Conservation (phyloP, 1,140 invertebrate genomes). For the Aporrectodea caliginosa region DNA sequence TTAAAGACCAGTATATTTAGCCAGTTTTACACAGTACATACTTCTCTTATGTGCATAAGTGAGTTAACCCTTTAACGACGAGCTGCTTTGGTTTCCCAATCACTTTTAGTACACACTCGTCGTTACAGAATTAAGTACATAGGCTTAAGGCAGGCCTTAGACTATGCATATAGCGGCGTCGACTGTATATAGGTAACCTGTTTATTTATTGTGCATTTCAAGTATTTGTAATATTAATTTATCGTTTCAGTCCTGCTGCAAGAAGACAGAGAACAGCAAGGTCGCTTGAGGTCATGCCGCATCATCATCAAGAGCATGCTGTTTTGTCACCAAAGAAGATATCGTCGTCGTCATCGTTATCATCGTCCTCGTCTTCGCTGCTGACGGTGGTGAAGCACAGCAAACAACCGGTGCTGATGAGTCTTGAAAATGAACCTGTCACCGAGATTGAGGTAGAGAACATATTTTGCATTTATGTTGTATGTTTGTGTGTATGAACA, state of each 20-base stretch:
- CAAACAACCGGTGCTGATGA: not conserved
- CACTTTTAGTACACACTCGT: too few relatives aligned
- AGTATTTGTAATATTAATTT: too few relatives aligned
- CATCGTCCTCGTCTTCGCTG: not conserved
- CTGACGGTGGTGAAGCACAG: not conserved
- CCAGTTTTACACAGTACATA: too few relatives aligned
- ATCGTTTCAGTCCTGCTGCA: not conserved
- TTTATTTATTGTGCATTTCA: too few relatives aligned
- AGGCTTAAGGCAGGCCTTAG: too few relatives aligned
- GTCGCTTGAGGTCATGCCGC: not conserved
- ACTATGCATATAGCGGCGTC: too few relatives aligned
- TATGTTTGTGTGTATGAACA: not conserved
- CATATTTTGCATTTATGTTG: not conserved
- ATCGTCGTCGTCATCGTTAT: not conserved
- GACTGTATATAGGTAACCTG: too few relatives aligned
- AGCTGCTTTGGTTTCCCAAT: too few relatives aligned
- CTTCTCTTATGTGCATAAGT: too few relatives aligned
- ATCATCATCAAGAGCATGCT: not conserved
- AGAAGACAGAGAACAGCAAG: not conserved
- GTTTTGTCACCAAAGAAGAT: not conserved
- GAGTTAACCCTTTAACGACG: too few relatives aligned
- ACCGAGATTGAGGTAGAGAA: not conserved
- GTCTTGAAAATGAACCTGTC: not conserved
- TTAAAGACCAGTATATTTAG: too few relatives aligned
- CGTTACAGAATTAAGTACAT: too few relatives aligned